These are phyloP conservation scores for Ormyrus rosae DNA, from an alignment of 2,888 invertebrate species.

Conservation along the genomic window DNA sequence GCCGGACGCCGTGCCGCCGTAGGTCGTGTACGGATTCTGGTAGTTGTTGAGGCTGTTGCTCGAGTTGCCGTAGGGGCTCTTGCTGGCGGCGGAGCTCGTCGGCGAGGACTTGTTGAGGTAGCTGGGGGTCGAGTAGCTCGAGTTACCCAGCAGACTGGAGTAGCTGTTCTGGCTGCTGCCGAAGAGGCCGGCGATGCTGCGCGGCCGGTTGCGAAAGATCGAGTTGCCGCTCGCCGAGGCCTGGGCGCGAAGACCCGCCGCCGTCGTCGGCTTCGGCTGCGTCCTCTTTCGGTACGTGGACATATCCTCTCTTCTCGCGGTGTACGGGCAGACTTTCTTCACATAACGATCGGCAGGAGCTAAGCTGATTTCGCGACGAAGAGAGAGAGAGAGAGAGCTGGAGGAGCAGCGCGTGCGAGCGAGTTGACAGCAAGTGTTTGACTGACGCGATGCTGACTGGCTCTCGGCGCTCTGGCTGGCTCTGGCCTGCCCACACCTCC, in stretches of 20 bases:
- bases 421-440: constrained; percentile 70
- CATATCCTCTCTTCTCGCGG: constrained; percentile 61
- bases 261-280: constrained; percentile 73
- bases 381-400: neutral
- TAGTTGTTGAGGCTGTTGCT: constrained; percentile 72
- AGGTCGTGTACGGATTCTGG: constrained; percentile 77
- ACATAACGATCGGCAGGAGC: no score
- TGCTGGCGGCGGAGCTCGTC: neutral
- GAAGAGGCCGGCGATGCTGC: constrained; percentile 71
- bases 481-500: neutral
- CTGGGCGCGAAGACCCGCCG: constrained; percentile 73
- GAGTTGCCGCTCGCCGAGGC: constrained; percentile 74
- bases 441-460: constrained; percentile 67
- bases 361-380: no score
- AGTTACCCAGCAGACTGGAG: constrained; percentile 65
- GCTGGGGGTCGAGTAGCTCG: constrained; percentile 38
- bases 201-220: constrained; percentile 72
- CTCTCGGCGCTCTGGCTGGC: neutral
- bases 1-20: constrained; percentile 81
- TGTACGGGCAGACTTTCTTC: no score
- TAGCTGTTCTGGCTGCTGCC: constrained; percentile 69
- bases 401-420: constrained; percentile 3
- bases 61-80: constrained; percentile 70
- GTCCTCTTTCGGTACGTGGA: constrained; percentile 73
- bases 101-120: constrained; percentile 46